Conservation (phyloP, 2,888 invertebrate genomes). For the Mythimna pallens region DNA sequence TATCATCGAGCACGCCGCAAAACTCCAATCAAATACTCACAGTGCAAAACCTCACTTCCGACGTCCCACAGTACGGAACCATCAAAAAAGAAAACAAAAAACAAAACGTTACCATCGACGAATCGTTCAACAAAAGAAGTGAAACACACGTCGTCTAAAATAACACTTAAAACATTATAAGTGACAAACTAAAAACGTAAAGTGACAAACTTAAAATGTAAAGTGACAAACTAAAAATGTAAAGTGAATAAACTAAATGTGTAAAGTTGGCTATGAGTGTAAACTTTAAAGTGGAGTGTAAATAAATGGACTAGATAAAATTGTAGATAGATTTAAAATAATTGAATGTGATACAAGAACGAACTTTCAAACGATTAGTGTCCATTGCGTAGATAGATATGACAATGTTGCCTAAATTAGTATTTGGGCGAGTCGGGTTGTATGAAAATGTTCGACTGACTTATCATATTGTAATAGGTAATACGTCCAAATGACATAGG, state of each 20-base stretch:
- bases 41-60: slow-evolving; percentile 89
- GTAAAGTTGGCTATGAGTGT: slow-evolving; percentile 57
- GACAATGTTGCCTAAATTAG: slow-evolving; percentile 64
- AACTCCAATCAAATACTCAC: slow-evolving; percentile 91
- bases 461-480: slow-evolving; percentile 79
- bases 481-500: slow-evolving; percentile 82
- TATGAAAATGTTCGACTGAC: slow-evolving; percentile 83
- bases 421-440: slow-evolving; percentile 74
- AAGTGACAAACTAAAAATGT: slow-evolving; percentile 33
- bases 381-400: slow-evolving; percentile 73
- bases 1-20: slow-evolving; percentile 85
- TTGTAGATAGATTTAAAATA: slow-evolving; percentile 86
- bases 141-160: slow-evolving; percentile 85
- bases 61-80: slow-evolving; percentile 89
- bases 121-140: slow-evolving; percentile 84
- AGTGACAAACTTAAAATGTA: slow-evolving; percentile 36
- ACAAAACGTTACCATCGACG: slow-evolving; percentile 89
- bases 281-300: slow-evolving; percentile 71
- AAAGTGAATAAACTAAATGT: slow-evolving; percentile 36
- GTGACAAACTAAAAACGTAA: slow-evolving; percentile 41
- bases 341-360: slow-evolving; percentile 86
- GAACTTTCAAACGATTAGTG: slow-evolving; percentile 72
- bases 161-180: slow-evolving; percentile 41
- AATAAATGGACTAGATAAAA: slow-evolving; percentile 82
- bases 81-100: slow-evolving; percentile 88